phyloP scores from a whole-genome alignment of 2,888 invertebrate genomes.

The Brenthis ino region DNA sequence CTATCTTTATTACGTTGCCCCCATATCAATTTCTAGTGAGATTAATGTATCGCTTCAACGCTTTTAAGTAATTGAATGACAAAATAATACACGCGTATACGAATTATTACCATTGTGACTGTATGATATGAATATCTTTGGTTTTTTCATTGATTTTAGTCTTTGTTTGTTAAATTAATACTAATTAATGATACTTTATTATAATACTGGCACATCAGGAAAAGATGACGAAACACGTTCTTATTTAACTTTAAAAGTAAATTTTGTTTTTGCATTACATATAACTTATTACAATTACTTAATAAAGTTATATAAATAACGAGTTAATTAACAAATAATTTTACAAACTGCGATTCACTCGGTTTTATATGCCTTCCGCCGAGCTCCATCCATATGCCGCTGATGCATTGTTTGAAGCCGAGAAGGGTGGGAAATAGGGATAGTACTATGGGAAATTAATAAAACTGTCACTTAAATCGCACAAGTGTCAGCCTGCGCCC shows the following conservation, averaged over 20 bases:
- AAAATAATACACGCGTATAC: slow-evolving; percentile 8
- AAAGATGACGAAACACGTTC: neutral
- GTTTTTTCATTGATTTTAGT: too few relatives aligned
- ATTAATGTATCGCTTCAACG: slow-evolving; percentile 45
- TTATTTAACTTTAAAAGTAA: slow-evolving; percentile 1
- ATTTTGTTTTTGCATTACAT: neutral
- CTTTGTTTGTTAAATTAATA: too few relatives aligned
- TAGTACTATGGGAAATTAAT: slow-evolving; percentile 85
- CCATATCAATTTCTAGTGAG: slow-evolving; percentile 57
- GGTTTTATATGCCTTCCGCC: slow-evolving; percentile 49
- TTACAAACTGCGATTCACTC: slow-evolving; percentile 35
- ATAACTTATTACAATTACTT: slow-evolving; percentile 4
- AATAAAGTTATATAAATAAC: slow-evolving; percentile 14
- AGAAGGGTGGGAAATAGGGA: slow-evolving; percentile 74
- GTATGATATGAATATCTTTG: too few relatives aligned
- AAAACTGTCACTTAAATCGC: slow-evolving; percentile 88
- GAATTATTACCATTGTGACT: neutral
- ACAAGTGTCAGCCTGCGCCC: slow-evolving; percentile 72
- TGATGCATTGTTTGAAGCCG: slow-evolving; percentile 70
- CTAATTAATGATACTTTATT: too few relatives aligned
- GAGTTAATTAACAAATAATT: slow-evolving; percentile 25
- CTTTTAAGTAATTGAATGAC: slow-evolving; percentile 23
- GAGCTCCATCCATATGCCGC: slow-evolving; percentile 67
- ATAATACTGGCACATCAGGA: neutral
- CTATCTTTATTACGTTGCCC: slow-evolving; percentile 68